Conservation (phyloP, 2,113 vertebrate genomes). For the Erythrolamprus reginae region DNA sequence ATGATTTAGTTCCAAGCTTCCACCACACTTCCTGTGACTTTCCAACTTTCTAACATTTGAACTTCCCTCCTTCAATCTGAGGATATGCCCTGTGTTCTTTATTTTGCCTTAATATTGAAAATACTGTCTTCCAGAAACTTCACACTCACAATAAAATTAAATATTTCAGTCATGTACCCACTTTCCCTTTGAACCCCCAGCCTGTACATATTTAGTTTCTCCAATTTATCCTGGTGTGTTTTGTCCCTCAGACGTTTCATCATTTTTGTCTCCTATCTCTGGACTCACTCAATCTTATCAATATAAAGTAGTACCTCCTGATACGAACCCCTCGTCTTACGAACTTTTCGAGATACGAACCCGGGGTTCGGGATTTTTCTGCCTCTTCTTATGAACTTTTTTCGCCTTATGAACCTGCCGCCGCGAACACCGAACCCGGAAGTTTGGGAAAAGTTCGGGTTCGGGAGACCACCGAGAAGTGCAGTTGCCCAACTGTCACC, state of each 20-base stretch:
- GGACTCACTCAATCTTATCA: background rate
- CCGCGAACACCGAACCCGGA: too few relatives aligned
- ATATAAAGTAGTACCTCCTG: too few relatives aligned
- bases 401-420: too few relatives aligned
- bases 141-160: background rate
- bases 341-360: too few relatives aligned
- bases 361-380: too few relatives aligned
- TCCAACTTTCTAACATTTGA: background rate
- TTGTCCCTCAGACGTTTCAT: background rate
- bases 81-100: background rate
- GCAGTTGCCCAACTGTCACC: too few relatives aligned
- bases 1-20: background rate
- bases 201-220: background rate
- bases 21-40: background rate
- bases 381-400: too few relatives aligned
- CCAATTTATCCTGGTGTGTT: background rate
- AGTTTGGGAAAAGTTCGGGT: too few relatives aligned
- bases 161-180: background rate
- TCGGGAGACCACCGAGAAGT: too few relatives aligned
- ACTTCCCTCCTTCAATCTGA: background rate
- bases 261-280: background rate
- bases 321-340: too few relatives aligned
- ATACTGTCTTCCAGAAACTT: background rate
- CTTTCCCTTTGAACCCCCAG: background rate
- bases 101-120: background rate